Conservation (phyloP, 2,797 vertebrate species). For the Crocidura indochinensis region DNA sequence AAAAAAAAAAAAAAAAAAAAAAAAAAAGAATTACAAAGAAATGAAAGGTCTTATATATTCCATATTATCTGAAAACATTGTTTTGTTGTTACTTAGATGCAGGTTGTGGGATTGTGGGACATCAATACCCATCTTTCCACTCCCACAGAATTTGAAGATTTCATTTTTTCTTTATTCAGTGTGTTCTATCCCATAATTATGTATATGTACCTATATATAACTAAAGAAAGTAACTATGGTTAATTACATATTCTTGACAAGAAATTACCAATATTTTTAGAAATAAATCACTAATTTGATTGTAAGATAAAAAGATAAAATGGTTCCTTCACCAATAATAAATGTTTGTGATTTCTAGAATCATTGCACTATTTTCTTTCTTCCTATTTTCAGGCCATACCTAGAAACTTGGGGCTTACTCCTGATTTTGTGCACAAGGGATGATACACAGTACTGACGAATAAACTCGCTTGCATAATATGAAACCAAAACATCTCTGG, state of each 20-base stretch:
- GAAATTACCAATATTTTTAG: background rate
- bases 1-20: too few relatives aligned
- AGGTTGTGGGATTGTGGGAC: background rate
- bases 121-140: background rate
- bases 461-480: too few relatives aligned
- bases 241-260: background rate
- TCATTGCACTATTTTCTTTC: too few relatives aligned
- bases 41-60: background rate
- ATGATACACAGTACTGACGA: too few relatives aligned
- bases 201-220: background rate
- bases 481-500: background rate
- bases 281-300: background rate
- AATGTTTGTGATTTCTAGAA: background rate
- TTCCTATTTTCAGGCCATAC: too few relatives aligned
- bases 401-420: too few relatives aligned
- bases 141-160: background rate
- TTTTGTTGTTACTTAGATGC: background rate
- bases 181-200: background rate
- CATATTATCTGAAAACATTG: background rate
- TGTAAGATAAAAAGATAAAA: background rate
- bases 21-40: background rate
- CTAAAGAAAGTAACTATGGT: background rate
- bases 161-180: background rate
- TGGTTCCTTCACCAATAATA: background rate
- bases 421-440: too few relatives aligned